Conservation (phyloP, 2,888 invertebrate genomes). For the Nomada fucata region DNA sequence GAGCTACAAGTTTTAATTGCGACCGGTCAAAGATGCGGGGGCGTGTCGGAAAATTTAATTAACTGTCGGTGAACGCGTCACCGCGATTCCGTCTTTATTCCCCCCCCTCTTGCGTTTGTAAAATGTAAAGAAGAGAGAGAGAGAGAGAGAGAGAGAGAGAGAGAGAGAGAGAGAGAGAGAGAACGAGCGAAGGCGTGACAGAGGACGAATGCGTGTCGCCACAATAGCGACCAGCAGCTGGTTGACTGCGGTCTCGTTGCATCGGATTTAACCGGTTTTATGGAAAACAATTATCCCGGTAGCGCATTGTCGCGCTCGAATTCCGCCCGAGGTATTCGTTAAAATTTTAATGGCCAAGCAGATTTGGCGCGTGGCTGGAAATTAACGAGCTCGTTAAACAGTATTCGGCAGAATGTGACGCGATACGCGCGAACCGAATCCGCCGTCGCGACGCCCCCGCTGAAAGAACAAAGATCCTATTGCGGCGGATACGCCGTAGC, state of each 20-base stretch:
- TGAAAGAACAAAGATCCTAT: neutral
- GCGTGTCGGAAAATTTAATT: constrained; percentile 64
- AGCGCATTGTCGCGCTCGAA: constrained; percentile 39
- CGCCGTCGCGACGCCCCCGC: neutral
- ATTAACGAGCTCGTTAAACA: constrained; percentile 58
- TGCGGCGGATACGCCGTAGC: neutral
- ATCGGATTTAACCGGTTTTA: constrained; percentile 44
- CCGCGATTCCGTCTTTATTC: constrained; percentile 34
- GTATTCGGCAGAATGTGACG: neutral
- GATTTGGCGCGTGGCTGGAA: constrained; percentile 46
- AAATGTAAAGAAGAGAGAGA: too few species aligned
- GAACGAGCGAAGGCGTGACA: neutral
- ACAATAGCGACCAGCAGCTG: constrained; percentile 4
- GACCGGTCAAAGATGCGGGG: constrained; percentile 57
- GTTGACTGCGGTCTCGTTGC: constrained; percentile 33
- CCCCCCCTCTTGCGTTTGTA: neutral
- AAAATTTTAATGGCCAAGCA: constrained; percentile 41
- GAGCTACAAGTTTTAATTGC: constrained; percentile 65
- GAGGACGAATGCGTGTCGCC: constrained; percentile 9
- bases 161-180: neutral
- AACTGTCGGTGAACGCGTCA: constrained; percentile 52
- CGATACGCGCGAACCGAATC: neutral
- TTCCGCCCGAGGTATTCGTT: constrained; percentile 52
- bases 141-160: neutral
- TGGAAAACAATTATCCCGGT: constrained; percentile 48